Conservation (phyloP, 2,113 vertebrate species). For the Rhagologus leucostigma region DNA sequence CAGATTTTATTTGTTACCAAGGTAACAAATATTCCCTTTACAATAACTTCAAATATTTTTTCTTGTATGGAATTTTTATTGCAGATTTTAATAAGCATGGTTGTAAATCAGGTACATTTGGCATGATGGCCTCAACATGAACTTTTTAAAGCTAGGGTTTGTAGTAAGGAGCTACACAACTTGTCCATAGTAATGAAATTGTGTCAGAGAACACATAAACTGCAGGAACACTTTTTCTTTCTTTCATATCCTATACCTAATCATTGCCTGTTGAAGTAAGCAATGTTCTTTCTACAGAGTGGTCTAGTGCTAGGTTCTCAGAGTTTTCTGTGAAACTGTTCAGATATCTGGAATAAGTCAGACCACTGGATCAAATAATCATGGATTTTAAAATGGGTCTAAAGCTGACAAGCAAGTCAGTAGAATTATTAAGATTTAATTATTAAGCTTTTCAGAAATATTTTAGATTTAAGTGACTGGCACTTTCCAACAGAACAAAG, state of each 20-base stretch:
- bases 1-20: slow-evolving; percentile 60
- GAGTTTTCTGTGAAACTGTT: not conserved
- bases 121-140: slow-evolving; percentile 18
- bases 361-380: not conserved
- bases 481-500: not conserved
- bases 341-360: not conserved
- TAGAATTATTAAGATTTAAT: not conserved
- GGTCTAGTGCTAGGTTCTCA: not conserved
- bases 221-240: not conserved
- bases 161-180: not conserved
- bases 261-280: not conserved
- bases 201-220: not conserved
- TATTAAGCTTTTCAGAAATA: not conserved
- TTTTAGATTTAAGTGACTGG: not conserved
- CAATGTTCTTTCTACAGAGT: not conserved
- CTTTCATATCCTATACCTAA: not conserved
- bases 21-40: slow-evolving; percentile 53
- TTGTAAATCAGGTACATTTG: slow-evolving; percentile 37
- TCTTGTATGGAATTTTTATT: slow-evolving; percentile 41
- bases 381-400: not conserved
- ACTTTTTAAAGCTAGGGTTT: not conserved
- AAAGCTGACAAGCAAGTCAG: not conserved
- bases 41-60: slow-evolving; percentile 45
- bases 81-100: slow-evolving; percentile 30
- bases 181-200: not conserved